phyloP scores from a whole-genome alignment of 2,888 invertebrate genomes.

The Dasypolia templi region DNA sequence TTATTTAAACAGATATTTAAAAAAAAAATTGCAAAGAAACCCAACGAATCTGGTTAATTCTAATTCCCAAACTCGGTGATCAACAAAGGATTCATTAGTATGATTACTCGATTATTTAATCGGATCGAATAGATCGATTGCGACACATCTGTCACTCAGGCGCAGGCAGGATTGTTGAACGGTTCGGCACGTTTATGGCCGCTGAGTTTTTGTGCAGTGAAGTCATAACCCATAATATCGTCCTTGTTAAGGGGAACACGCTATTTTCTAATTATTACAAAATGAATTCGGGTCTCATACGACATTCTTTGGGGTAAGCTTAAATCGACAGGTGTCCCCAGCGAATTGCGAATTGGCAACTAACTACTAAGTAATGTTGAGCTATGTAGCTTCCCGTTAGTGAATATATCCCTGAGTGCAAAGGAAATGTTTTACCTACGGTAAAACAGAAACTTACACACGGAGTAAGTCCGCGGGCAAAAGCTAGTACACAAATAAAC shows the following conservation, averaged over 20 bases:
- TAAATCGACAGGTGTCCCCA: no score
- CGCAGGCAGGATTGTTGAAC: conserved; percentile 64
- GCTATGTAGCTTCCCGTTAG: no score
- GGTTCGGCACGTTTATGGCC: conserved; percentile 72
- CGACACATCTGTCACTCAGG: conserved; percentile 72
- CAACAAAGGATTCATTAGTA: conserved; percentile 59
- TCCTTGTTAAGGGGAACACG: conserved; percentile 70
- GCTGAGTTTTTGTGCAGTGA: conserved; percentile 78
- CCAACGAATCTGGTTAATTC: not conserved
- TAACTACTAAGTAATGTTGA: no score
- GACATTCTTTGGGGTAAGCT: no score
- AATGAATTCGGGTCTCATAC: no score
- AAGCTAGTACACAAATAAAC: not conserved
- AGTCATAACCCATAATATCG: conserved; percentile 78
- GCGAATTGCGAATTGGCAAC: no score
- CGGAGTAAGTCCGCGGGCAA: not conserved
- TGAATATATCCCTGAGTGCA: no score
- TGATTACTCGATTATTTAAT: conserved; percentile 67
- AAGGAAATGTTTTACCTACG: no score
- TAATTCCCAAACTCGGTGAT: conserved; percentile 24
- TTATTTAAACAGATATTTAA: not conserved
- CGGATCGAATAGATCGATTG: conserved; percentile 71
- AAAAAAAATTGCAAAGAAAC: not conserved
- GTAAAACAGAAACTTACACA: not conserved
- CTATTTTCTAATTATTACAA: not conserved